Evolutionary conservation across 2,113 vertebrate genomes (phyloP).

Genomic region (Eolophus roseicapilla): DNA sequence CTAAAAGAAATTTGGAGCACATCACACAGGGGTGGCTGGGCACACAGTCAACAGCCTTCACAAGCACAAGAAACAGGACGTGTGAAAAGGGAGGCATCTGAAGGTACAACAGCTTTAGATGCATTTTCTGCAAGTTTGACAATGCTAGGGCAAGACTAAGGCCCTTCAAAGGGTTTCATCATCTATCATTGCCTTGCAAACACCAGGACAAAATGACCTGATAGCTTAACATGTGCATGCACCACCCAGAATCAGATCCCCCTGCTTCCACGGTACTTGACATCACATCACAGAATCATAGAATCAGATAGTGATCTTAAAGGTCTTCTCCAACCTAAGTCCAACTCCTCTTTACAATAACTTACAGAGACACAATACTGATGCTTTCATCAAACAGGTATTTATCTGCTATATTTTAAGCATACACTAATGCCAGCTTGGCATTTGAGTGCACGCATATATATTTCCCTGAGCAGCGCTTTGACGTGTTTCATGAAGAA

Average conservation of each 20-base stretch:
- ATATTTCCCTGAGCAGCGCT: not conserved
- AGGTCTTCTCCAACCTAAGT: not conserved
- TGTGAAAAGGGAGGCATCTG: not conserved
- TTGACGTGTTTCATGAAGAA: not conserved
- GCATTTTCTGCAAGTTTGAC: not conserved
- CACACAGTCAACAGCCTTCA: not conserved
- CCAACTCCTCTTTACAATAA: not conserved
- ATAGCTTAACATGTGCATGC: rapidly evolving
- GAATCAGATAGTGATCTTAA: not conserved
- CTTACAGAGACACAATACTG: not conserved
- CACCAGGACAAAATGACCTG: not conserved
- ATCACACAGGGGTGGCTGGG: not conserved
- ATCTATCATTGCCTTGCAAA: not conserved
- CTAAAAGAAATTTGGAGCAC: not conserved
- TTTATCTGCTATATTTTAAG: not conserved
- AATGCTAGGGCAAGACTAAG: not conserved
- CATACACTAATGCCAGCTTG: not conserved
- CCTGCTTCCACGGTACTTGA: rapidly evolving
- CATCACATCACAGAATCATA: not conserved
- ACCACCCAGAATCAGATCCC: not conserved
- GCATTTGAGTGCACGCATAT: not conserved
- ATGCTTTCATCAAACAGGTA: not conserved
- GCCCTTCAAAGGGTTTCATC: not conserved
- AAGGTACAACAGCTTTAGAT: not conserved
- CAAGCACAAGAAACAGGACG: rapidly evolving